Base-by-base conservation (phyloP, 2,888 invertebrate species). In the Imbricaverruca yamaguchii region DNA sequence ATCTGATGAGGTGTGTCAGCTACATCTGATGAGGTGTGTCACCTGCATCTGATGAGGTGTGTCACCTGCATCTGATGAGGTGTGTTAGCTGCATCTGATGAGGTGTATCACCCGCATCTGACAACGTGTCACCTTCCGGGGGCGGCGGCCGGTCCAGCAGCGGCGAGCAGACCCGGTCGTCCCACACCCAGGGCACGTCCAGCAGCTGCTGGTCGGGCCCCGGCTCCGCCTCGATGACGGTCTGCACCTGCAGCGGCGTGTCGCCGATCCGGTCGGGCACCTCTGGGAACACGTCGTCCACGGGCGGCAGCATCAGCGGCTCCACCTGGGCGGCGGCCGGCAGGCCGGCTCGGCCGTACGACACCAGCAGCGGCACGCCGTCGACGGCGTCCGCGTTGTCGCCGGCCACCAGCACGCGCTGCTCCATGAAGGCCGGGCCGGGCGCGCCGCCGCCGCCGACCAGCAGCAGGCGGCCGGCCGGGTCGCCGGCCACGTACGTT, bases 171-270 rank as follows among this genome's bases (percentile, higher is more conserved):
- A 74, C 74, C 21, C 55, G 53, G 55, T 74, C 74, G 74, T 74
- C 74, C 74, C 74, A 74, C 10, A 74, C 74, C 74, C 74, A 74
- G 53, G 74, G 74, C 74, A 74, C 74, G 21, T 74, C 74, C 53
- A 74, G 74, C 74, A 18, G 74, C 55, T 74, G 53, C 15, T 67
- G 25, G 67, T 74, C 74, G 18, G 9, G 11, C 53, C 18, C 10
- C 18, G 74, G 74, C 55, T 53, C 74, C 9, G 74, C 74, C 74
- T 74, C 74, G 21, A 74, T 55, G 9, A 74, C 74, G 18, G 74
- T 74, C 74, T 74, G 39, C 21, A 74, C 74, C 55, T 74, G 74
- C 18, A 74, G 21, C 18, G 74, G 74, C 53, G 53, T 74, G 74
- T 74, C 74, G 55, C 74, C 74, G 18, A 74, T 55, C 23, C 74